Evolutionary conservation across 2,113 vertebrate species (phyloP), one percentile per base, ranked within the genome.

Genomic region (Ginglymostoma cirratum): DNA sequence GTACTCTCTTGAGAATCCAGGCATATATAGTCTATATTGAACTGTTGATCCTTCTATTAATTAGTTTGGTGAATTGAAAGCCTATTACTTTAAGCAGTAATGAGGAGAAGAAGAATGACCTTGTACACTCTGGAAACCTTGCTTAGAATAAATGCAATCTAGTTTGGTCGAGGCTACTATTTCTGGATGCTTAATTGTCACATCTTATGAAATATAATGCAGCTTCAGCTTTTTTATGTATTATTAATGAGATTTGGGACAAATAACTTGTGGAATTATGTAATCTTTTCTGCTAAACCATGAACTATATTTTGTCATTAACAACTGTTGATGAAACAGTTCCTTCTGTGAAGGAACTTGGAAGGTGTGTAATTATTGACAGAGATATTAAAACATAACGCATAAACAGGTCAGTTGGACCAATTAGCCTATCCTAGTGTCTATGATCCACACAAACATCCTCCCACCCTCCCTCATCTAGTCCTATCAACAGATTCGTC

Each of bases 301-400:
- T 94, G 69, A 94, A 94, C 66, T 24, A 94, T 95, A 19, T 6
- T 66, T 66, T n/a, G 6, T 48, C 93, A 95, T 95, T 95, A 72
- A 95, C 45, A 48, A 95, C 67, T 45, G 61, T 61, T 92, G 93
- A 52, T 95, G 42, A 72, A 72, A 95, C 7, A 17, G 27, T 95
- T 95, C 66, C 93, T 95, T 95, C 93, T 72, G 42, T 72, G 69
- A 95, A 95, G 93, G 92, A 95, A 76, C 69, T 34, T 95, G 27
- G 30, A 70, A 70, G 69, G 61, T 93, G 66, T 93, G 61, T 61
- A 93, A 66, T 93, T 93, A 93, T 67, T 93, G 89, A 61, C 61
- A 66, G 27, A 30, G 55, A 90, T 65, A 65, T 66, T 8, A 42
- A 38, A 38, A n/a, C n/a, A 19, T 61, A 66, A 23, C 87, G 65